phyloP scores from a whole-genome alignment of 2,888 invertebrate species.

The Rhagonycha lutea region DNA sequence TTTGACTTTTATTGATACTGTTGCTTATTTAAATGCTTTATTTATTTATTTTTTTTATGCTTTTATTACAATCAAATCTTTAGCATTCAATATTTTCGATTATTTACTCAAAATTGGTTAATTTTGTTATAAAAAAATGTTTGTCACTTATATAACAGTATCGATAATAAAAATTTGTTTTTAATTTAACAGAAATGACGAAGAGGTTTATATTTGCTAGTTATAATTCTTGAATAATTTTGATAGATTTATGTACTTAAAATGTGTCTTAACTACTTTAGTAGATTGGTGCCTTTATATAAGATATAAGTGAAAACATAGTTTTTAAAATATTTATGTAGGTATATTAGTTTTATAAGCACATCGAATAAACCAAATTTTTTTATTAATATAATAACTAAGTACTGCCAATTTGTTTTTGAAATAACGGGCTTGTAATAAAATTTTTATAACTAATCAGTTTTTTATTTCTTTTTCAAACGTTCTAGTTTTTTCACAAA shows the following conservation, averaged over 20 bases:
- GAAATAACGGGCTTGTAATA: not conserved
- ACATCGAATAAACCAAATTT: not conserved
- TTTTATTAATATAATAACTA: not conserved
- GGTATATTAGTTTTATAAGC: not conserved
- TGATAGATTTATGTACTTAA: not conserved
- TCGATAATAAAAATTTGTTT: not conserved
- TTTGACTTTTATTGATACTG: not conserved
- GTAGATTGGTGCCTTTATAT: not conserved
- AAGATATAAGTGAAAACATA: not conserved
- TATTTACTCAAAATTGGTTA: not conserved
- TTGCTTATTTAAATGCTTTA: not conserved
- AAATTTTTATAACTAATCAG: not conserved
- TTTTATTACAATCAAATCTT: not conserved
- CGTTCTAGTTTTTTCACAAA: too few relatives aligned
- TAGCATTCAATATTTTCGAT: not conserved
- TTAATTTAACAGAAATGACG: not conserved
- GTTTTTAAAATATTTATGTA: not conserved
- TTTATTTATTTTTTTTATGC: not conserved
- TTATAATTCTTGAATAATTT: not conserved
- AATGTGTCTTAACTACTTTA: not conserved
- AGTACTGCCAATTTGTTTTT: not conserved
- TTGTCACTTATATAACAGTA: too few relatives aligned
- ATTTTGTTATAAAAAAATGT: too few relatives aligned
- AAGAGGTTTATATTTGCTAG: not conserved
- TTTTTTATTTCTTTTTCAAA: not conserved